Evolutionary conservation across 1,140 invertebrate genomes (phyloP), one percentile per base, ranked within the genome.

Genomic region (Akabosia matsudoensis): DNA sequence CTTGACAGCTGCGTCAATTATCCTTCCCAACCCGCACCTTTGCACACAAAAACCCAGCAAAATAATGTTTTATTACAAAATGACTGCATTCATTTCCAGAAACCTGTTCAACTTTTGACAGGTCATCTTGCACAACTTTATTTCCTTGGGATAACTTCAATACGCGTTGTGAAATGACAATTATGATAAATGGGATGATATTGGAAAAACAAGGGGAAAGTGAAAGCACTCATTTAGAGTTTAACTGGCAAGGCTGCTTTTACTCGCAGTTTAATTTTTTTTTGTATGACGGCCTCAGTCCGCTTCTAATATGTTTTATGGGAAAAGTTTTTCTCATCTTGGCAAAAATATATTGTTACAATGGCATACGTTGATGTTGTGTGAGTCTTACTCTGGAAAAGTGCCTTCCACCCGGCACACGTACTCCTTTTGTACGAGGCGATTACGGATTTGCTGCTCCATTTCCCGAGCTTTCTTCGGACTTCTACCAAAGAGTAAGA

Each of bases 361-460:
- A n/a, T n/a, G n/a, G n/a, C n/a, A n/a, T n/a, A n/a, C n/a, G n/a
- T 45, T 45, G 37, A 7, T 56, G 7, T 56, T 56, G 54, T 56
- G 73, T 51, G 1, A n/a, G 79, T 90, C 92, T 89, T 89, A 97
- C 93, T 94, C 92, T 13, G 97, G 97, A 86, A 99, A 99, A 83
- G 93, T 89, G 70, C 98, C 98, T 79, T 96, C 95, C 0, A 99
- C 97, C 80, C 95, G 88, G 85, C 96, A 97, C 0, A 99, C 91
- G 85, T 99, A 99, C 84, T 98, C 95, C 85, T 99, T 99, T 82
- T 92, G 89, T 1, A 98, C 94, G 84, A 94, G 88, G 82, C 95
- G 87, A 83, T 96, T 93, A 80, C 93, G 88, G 76, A 99, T 96
- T 86, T 97, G 94, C 82, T 96, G 92, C 84, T 96, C 93, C 91